Base-by-base conservation (phyloP, 2,888 invertebrate species). In the Orchesella flavescens region DNA sequence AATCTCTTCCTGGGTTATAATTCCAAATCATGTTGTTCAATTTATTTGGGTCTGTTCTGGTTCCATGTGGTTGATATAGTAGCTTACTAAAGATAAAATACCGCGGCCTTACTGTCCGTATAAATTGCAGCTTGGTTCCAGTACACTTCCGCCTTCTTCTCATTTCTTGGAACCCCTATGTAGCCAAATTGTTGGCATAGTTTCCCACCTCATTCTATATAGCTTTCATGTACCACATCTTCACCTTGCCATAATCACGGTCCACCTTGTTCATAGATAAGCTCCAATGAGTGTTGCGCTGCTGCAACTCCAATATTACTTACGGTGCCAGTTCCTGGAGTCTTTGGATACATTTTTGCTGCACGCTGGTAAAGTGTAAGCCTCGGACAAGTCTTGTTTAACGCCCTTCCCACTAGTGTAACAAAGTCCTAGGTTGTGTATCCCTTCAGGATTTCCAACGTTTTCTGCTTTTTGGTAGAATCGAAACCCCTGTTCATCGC, bases 191-290 rank as follows among this genome's bases (percentile, higher is more conserved):
- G 24, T 75, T 65, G 7, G 75, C 75, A 13, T 23, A 57, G 19
- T 24, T 49, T 1, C 65, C 75, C 0, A 1, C n/a, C 19, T 65
- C 75, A 15, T 65, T 65, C 2, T 75, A 24, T 19, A 55, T 53
- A 44, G 99, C 99, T 85, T 99, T 92, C 89, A 99, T 98, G 85
- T 82, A 84, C 84, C 84, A 84, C 1, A 71, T n/a, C 10, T 44
- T 9, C 15, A 82, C 84, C 21, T 59, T 10, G 5, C 3, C 5
- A 12, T 24, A 2, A 21, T 57, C 57, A 7, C 43, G 17, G 1
- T 46, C 9, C 9, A 75, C 75, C 83, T 21, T 57, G 34, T 0
- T 55, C 21, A 23, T 74, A 74, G 15, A 44, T 7, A 1, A 80
- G 17, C 5, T 75, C 84, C 5, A 84, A 24, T 0, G 79, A n/a